These are phyloP conservation scores for Nymphalis c-album DNA, from an alignment of 2,888 invertebrate genomes.

Conservation along the genomic window DNA sequence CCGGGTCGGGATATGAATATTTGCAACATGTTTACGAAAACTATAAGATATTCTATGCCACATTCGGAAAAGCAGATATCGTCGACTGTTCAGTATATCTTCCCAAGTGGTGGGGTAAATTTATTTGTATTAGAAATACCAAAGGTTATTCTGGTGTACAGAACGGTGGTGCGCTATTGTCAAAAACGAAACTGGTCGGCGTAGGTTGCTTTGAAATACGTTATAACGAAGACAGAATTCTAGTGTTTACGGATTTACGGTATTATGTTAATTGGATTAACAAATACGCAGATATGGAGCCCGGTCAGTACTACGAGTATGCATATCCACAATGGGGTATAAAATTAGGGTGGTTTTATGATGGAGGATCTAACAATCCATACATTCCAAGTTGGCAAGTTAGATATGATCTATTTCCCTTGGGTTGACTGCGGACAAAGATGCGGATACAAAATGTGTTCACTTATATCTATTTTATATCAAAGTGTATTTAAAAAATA, in stretches of 20 bases:
- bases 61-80: conserved; percentile 9
- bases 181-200: conserved; percentile 40
- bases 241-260: conserved; percentile 60
- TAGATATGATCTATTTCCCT: conserved; percentile 33
- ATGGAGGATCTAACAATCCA: conserved; percentile 31
- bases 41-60: conserved; percentile 50
- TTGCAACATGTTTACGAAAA: conserved; percentile 54
- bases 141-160: conserved; percentile 46
- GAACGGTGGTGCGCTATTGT: conserved; percentile 53
- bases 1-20: conserved; percentile 54
- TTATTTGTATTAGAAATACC: conserved; percentile 54
- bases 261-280: conserved; percentile 50
- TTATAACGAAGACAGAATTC: conserved; percentile 56
- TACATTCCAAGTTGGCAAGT: conserved; percentile 33
- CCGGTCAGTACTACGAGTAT: conserved; percentile 59
- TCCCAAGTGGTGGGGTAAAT: conserved; percentile 65
- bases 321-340: conserved; percentile 58
- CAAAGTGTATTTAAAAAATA: no score
- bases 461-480: no score
- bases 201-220: conserved; percentile 62
- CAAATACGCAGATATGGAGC: conserved; percentile 38
- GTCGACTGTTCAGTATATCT: conserved; percentile 55
- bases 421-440: conserved; percentile 25
- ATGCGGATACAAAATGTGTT: no score
- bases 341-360: conserved; percentile 13